phyloP scores from a whole-genome alignment of 2,113 vertebrate species.

The Nibea albiflora region DNA sequence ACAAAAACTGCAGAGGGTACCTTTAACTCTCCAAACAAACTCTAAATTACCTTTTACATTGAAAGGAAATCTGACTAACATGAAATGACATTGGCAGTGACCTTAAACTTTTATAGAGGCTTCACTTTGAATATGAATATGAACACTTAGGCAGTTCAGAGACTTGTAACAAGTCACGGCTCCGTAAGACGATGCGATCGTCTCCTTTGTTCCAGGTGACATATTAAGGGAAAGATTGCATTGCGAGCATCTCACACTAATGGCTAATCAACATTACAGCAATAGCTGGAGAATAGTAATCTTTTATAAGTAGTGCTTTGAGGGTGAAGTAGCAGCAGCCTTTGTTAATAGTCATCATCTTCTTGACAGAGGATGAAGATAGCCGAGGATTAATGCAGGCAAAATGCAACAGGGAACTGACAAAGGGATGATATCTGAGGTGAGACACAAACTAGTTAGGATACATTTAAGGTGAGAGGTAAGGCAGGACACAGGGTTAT shows the following conservation, averaged over 20 bases:
- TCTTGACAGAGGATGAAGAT: neutral
- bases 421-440: conserved; percentile 8
- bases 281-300: neutral
- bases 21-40: neutral
- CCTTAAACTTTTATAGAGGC: conserved; percentile 16
- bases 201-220: conserved; percentile 3
- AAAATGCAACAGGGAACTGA: conserved; percentile 1
- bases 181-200: conserved; percentile 4
- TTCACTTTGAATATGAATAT: conserved; percentile 6
- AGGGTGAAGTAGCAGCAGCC: neutral
- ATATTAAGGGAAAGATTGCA: neutral
- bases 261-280: neutral
- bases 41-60: neutral
- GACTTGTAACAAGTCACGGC: neutral
- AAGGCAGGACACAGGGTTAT: conserved; percentile 14
- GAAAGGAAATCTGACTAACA: neutral
- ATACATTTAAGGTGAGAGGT: conserved; percentile 7
- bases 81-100: conserved; percentile 3
- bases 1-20: neutral
- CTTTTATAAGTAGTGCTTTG: neutral
- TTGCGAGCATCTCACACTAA: neutral
- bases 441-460: neutral
- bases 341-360: neutral
- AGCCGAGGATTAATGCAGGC: neutral
- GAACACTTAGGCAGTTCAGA: neutral